Conservation (phyloP, 1,140 invertebrate genomes). For the Orius insidiosus region DNA sequence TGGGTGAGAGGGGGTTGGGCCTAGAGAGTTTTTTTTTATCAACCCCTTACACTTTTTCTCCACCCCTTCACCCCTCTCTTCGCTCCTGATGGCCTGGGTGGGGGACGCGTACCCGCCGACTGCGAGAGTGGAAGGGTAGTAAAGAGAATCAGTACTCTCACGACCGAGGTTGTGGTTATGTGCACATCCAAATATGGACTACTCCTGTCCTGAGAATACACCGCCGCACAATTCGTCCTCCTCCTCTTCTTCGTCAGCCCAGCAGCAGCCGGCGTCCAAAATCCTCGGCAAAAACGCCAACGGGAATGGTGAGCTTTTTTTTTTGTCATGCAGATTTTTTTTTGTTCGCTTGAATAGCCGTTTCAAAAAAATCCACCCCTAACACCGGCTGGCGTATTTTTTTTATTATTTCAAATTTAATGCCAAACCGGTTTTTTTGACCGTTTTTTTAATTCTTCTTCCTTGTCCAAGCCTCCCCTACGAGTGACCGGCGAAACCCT, state of each 20-base stretch:
- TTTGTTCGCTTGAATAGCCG: constrained; percentile 8
- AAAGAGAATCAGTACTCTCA: not conserved
- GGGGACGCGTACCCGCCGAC: not conserved
- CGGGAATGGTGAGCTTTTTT: constrained; percentile 31
- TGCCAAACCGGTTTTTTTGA: too few species aligned
- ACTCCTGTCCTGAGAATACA: constrained; percentile 5
- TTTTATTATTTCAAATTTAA: too few species aligned
- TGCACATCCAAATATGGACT: constrained; percentile 7
- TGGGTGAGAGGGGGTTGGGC: too few species aligned
- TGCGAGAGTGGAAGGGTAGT: not conserved
- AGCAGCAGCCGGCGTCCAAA: constrained; percentile 23
- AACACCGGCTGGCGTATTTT: too few species aligned
- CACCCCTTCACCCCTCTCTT: not conserved
- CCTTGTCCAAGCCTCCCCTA: too few species aligned
- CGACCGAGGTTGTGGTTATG: not conserved
- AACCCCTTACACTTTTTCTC: constrained; percentile 1
- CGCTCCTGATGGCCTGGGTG: not conserved
- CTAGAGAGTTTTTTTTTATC: not conserved
- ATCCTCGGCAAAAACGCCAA: constrained; percentile 33
- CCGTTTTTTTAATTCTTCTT: too few species aligned
- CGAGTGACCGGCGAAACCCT: too few species aligned
- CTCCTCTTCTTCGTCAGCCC: constrained; percentile 20
- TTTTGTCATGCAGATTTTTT: constrained; percentile 5
- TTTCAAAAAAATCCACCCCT: constrained; percentile 6
- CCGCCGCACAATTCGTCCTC: constrained; percentile 14